Evolutionary conservation across 2,888 invertebrate genomes (phyloP).

Genomic region (Drosophila pseudotalamancana): DNA sequence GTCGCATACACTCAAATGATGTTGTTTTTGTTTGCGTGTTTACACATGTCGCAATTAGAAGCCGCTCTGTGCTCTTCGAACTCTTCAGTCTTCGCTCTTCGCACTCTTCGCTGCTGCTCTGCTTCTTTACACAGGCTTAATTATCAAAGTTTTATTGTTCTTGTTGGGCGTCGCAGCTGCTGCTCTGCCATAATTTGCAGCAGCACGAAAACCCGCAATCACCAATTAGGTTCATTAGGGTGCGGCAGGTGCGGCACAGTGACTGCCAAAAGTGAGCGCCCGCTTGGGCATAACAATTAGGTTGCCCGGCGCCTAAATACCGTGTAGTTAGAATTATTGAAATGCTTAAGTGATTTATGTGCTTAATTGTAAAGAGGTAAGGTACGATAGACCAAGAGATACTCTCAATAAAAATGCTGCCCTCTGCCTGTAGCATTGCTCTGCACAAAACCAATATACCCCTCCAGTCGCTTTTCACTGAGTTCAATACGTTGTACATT

Average conservation of each 20-base stretch:
- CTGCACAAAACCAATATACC: too few relatives aligned
- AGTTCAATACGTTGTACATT: background rate
- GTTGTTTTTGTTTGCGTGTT: conserved; percentile 14
- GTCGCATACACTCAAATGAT: conserved; percentile 36
- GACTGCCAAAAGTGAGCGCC: conserved; percentile 16
- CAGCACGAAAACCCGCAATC: conserved; percentile 56
- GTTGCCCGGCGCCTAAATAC: background rate
- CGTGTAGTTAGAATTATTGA: background rate
- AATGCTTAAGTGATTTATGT: background rate
- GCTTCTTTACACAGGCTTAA: conserved; percentile 19
- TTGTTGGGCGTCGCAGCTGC: conserved; percentile 11
- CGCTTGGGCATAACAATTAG: background rate
- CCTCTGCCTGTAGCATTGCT: too few relatives aligned
- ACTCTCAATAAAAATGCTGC: too few relatives aligned
- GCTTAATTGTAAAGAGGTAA: too few relatives aligned
- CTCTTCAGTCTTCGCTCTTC: too few relatives aligned
- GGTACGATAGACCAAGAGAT: too few relatives aligned
- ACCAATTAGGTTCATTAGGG: conserved; percentile 64
- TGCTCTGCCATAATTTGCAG: conserved; percentile 63
- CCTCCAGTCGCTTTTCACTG: background rate
- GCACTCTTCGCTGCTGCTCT: background rate
- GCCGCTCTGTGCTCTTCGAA: background rate
- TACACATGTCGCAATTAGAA: conserved; percentile 45
- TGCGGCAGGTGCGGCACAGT: conserved; percentile 47
- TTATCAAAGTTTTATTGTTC: conserved; percentile 26